Base-by-base conservation (phyloP, 2,113 vertebrate genomes). In the pig (Sus scrofa) region DNA sequence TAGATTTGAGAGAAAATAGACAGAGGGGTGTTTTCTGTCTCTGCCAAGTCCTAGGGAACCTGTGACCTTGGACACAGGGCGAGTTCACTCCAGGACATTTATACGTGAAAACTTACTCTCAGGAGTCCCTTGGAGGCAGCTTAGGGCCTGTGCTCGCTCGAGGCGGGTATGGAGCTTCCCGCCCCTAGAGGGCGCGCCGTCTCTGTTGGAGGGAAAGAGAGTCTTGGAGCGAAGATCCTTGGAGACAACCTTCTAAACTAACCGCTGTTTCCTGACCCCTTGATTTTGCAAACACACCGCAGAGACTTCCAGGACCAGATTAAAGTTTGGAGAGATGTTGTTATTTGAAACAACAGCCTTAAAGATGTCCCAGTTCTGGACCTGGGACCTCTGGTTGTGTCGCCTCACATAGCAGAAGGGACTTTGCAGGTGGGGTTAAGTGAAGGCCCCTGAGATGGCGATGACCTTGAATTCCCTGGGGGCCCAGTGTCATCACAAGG, bases 161-260 rank as follows among this genome's bases (percentile, higher is more conserved):
- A n/a, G 62, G 34, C 27, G 3, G 9, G 39, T 26, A 16, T 15
- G 39, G 11, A 34, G 30, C 63, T 27, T 26, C 62, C 34, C 20
- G 32, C 87, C 94, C 19, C 88, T 68, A 95, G 94, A 44, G 81
- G 94, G 94, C 88, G 81, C 22, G 5, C 82, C 1, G 11, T 24
- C 81, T 22, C 73, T 32, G 6, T 11, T 9, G 0, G 58, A 37
- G 6, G 20, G 52, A 37, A n/a, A 34, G 7, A 54, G 77, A 34
- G 54, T 58, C 52, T 58, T 56, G 10, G 7, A 32, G 32, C 6
- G 16, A 54, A 15, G 15, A n/a, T 67, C 30, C 50, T 79, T 52
- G 54, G 52, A 34, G 78, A 50, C 22, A 26, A 78, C 52, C 71
- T 52, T 32, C 67, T 24, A 8, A 20, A 63, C 37, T n/a, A 70